Conservation (phyloP, 2,888 invertebrate genomes). For the Petrophora chlorosata region DNA sequence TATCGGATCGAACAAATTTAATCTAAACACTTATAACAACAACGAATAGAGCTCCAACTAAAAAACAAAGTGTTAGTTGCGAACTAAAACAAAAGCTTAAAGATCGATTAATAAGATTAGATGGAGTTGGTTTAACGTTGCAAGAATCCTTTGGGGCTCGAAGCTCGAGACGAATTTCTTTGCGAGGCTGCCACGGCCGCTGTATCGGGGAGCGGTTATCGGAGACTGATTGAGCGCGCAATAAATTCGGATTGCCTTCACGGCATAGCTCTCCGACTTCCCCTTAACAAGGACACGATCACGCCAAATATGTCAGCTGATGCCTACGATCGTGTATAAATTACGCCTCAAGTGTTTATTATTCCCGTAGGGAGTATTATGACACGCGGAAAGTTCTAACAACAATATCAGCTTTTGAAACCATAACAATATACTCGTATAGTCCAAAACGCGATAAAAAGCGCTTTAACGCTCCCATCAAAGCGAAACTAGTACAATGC, state of each 20-base stretch:
- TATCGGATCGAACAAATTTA: no score
- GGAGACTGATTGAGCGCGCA: constrained; percentile 61
- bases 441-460: not conserved
- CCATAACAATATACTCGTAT: no score
- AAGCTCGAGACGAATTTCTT: constrained; percentile 44
- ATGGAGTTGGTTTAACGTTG: constrained; percentile 29
- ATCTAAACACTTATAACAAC: constrained; percentile 4
- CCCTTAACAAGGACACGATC: constrained; percentile 24
- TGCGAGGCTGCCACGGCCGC: constrained; percentile 32
- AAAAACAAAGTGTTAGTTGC: constrained; percentile 25
- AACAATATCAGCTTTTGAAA: no score
- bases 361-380: no score
- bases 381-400: no score
- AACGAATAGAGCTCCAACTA: constrained; percentile 16
- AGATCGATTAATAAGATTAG: constrained; percentile 34
- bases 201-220: constrained; percentile 56
- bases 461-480: no score
- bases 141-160: constrained; percentile 36
- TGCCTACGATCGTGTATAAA: constrained; percentile 5
- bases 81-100: constrained; percentile 28
- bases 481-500: no score
- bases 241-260: constrained; percentile 67
- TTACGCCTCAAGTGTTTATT: not conserved
- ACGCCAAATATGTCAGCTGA: constrained; percentile 11
- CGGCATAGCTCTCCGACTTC: constrained; percentile 43